Evolutionary conservation across 1,140 invertebrate species (phyloP).

Genomic region (Bombus balteatus): DNA sequence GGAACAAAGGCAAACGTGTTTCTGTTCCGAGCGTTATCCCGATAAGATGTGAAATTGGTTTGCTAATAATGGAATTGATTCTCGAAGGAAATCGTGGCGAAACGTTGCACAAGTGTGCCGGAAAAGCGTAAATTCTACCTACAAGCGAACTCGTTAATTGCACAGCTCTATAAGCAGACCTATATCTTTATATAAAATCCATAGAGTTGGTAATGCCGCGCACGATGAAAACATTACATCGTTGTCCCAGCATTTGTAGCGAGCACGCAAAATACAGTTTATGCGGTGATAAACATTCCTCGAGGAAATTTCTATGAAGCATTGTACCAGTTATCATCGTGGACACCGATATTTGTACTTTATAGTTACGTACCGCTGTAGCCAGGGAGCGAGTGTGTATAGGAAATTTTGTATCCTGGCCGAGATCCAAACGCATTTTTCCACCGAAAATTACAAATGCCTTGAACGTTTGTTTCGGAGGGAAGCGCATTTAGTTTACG

Average conservation of each 20-base stretch:
- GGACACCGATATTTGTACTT: background rate
- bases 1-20: background rate
- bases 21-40: background rate
- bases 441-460: background rate
- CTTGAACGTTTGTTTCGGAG: background rate
- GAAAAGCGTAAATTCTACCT: too few relatives aligned
- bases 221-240: background rate
- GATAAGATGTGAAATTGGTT: too few relatives aligned
- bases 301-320: background rate
- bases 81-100: too few relatives aligned
- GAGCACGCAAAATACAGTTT: background rate
- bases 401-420: conserved; percentile 1
- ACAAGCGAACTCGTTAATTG: too few relatives aligned
- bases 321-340: background rate
- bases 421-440: background rate
- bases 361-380: background rate
- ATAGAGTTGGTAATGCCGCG: background rate
- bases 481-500: background rate
- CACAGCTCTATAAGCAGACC: background rate
- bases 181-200: background rate
- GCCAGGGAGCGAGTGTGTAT: background rate
- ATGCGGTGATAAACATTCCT: conserved; percentile 7
- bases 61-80: too few relatives aligned
- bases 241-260: background rate
- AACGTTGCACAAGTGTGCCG: too few relatives aligned